Evolutionary conservation across 2,888 invertebrate genomes (phyloP), one percentile per base, ranked within the genome.

Genomic region (Noctua comes): DNA sequence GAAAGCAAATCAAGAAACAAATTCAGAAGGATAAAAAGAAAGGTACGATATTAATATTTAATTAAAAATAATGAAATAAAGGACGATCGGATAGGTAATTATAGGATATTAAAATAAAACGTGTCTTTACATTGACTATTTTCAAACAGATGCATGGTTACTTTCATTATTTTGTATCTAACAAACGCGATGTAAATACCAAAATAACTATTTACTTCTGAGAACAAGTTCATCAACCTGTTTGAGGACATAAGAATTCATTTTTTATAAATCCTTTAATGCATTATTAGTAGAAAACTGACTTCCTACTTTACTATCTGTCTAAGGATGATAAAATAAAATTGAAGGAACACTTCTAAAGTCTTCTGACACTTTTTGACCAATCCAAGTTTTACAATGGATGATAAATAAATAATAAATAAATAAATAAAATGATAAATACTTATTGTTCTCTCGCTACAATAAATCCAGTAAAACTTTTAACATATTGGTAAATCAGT

Each of bases 81-180:
- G 10, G 24, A 62, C 11, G 24, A 36, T 43, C 27, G 8, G 18
- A 43, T 78, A 82, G 71, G 31, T 72, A 24, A 72, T 24, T 48
- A 40, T 31, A 68, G 54, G 48, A 4, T 62, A 16, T 54, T 48
- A 7, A 68, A 79, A 16, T 46, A 76, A 43, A 66, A 66, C 11
- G 62, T n/a, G 51, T 73, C 51, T 77, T 74, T 76, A 83, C 77
- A 86, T 84, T 82, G 74, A 83, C 69, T 74, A 66, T 76, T 66
- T 68, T 66, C 48, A 90, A 87, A 92, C 95, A 94, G 95, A 95
- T 95, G 95, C 95, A 95, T 95, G 95, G 94, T 89, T 93, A 85
- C 92, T 31, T 90, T 80, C 86, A 90, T 80, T 71, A 76, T 57
- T 88, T 88, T 88, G 73, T 79, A 68, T 59, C 68, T 84, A 82